phyloP scores from a whole-genome alignment of 2,797 vertebrate species.

The Phoxinus dragarum region DNA sequence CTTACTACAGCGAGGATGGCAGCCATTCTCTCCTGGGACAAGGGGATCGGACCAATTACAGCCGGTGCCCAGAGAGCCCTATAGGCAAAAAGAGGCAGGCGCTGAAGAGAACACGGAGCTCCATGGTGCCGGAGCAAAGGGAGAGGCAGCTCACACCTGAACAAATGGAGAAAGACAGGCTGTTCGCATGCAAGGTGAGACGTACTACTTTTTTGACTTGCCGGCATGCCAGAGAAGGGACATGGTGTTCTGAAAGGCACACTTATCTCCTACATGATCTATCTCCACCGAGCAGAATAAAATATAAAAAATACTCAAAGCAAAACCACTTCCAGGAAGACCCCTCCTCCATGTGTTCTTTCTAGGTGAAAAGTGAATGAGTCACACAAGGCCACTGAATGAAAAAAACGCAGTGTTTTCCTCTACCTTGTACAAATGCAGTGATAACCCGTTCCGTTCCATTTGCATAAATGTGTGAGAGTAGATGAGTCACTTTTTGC shows the following conservation, averaged over 20 bases:
- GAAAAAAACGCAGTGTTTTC: constrained; percentile 2
- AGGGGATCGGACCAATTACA: constrained; percentile 43
- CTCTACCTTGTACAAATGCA: not conserved
- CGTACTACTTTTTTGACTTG: constrained; percentile 34
- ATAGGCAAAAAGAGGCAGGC: constrained; percentile 65
- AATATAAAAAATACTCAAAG: constrained; percentile 26
- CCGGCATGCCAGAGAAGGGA: constrained; percentile 32
- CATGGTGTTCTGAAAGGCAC: constrained; percentile 54
- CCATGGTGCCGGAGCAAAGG: constrained; percentile 59
- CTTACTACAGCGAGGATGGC: constrained; percentile 53
- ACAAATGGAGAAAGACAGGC: constrained; percentile 68
- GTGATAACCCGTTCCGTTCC: not conserved
- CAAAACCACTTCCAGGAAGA: constrained; percentile 49
- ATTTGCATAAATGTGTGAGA: constrained; percentile 22
- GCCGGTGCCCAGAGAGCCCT: constrained; percentile 54
- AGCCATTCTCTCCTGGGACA: constrained; percentile 66
- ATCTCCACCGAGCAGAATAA: constrained; percentile 23
- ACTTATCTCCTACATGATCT: constrained; percentile 61
- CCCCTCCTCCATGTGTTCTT: constrained; percentile 25
- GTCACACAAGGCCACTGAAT: constrained; percentile 6
- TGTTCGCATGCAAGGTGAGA: constrained; percentile 81
- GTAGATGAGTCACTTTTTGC: constrained; percentile 33
- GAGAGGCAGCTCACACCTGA: constrained; percentile 66
- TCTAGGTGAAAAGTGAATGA: constrained; percentile 48
- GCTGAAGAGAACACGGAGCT: constrained; percentile 74